Percentiles rank a stretch among this genome's conserved stretches.
Conservation (phyloP, 2,797 vertebrate species). For the Rhynchotus rufescens region DNA sequence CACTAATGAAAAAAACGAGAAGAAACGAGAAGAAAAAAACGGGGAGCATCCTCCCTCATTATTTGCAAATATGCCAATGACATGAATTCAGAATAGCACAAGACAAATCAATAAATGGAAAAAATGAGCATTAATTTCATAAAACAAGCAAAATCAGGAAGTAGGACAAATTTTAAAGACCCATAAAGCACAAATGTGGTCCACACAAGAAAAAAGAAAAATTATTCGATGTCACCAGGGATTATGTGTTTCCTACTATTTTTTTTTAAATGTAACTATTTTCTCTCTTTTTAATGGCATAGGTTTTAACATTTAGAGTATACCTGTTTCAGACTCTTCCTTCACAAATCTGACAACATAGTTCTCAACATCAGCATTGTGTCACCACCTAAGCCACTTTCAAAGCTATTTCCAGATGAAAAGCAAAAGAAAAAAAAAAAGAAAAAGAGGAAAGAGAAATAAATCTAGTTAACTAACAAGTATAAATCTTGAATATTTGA, state of each 20-base stretch:
- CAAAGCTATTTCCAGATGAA: not conserved
- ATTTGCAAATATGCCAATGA: not conserved
- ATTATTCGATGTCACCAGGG: not conserved
- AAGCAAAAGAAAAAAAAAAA: not conserved
- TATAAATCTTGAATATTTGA: fast-evolving
- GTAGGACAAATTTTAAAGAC: not conserved
- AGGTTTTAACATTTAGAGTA: not conserved
- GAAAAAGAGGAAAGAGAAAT: fast-evolving
- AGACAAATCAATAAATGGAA: not conserved
- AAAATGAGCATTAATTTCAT: no score
- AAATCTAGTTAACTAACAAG: not conserved
- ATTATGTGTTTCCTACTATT: not conserved
- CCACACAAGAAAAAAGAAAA: not conserved
- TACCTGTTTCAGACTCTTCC: not conserved
- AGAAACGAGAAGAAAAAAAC: not conserved
- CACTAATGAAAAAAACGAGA: not conserved
- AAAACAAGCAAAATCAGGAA: not conserved
- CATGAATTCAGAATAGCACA: not conserved
- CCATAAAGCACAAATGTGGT: not conserved
- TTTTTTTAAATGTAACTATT: fast-evolving
- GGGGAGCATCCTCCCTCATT: not conserved
- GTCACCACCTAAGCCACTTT: not conserved
- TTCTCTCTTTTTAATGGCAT: not conserved
- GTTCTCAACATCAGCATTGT: not conserved
- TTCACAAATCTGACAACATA: not conserved